These are phyloP conservation scores for Ectobius pallidus DNA, from an alignment of 2,888 invertebrate species.

Conservation along the genomic window DNA sequence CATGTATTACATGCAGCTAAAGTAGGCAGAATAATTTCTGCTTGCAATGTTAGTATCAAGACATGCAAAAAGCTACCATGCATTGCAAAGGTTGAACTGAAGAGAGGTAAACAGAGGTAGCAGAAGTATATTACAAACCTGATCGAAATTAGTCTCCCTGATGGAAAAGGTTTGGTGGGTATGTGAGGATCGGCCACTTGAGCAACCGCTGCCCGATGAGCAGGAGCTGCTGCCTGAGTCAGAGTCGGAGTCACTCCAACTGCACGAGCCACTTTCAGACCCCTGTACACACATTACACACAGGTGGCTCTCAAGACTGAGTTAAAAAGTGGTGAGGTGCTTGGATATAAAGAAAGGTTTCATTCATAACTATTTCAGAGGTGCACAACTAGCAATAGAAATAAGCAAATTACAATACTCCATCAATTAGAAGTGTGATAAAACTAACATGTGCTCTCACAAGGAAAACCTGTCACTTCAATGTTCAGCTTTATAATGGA, in stretches of 20 bases:
- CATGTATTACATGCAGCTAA: no score
- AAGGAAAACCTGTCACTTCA: no score
- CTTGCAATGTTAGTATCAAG: background rate
- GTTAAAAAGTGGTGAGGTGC: no score
- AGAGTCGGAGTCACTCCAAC: constrained; percentile 48
- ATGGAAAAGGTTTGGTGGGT: constrained; percentile 58
- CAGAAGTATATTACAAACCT: constrained; percentile 49
- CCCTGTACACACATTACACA: constrained; percentile 51
- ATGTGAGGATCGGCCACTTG: constrained; percentile 52
- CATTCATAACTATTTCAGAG: no score
- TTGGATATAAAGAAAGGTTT: no score
- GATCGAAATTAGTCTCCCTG: constrained; percentile 58
- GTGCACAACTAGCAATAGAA: no score
- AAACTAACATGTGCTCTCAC: no score
- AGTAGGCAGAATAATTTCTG: no score
- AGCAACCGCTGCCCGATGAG: constrained; percentile 45
- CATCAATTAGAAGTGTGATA: no score
- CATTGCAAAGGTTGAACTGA: background rate
- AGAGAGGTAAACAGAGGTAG: background rate
- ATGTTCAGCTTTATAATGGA: no score
- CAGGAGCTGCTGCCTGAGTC: constrained; percentile 47
- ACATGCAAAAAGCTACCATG: background rate
- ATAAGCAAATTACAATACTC: no score
- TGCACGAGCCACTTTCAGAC: constrained; percentile 56
- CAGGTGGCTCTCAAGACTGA: constrained; percentile 8